These are phyloP conservation scores for Polyommatus iphigenia DNA, from an alignment of 2,888 invertebrate species.

Conservation along the genomic window DNA sequence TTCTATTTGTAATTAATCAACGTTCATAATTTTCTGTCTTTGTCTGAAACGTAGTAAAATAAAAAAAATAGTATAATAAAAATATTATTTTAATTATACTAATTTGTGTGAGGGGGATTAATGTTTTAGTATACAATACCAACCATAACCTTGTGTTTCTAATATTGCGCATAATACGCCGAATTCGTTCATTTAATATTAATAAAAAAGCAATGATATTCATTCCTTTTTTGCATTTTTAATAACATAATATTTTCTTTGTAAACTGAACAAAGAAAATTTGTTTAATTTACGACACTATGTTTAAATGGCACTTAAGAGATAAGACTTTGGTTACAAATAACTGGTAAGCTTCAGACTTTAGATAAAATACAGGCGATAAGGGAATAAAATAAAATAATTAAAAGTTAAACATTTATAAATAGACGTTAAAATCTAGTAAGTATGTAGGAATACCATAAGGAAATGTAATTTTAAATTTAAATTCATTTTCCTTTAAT, in stretches of 20 bases:
- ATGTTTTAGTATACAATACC: background rate
- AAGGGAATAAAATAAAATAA: background rate
- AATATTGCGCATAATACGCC: background rate
- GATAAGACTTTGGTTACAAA: background rate
- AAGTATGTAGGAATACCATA: no score
- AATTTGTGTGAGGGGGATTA: background rate
- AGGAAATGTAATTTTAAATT: no score
- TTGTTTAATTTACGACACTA: background rate
- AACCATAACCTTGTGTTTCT: background rate
- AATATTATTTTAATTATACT: no score
- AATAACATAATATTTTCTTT: background rate
- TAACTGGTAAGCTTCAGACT: background rate
- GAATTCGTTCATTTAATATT: background rate
- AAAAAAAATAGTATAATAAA: no score
- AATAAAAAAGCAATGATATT: slow-evolving; percentile 2
- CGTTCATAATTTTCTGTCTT: no score
- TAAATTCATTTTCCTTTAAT: background rate
- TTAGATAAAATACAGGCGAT: background rate
- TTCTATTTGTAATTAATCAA: no score
- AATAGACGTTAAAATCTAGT: background rate
- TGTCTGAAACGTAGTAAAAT: no score
- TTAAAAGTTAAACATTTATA: background rate
- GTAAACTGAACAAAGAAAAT: background rate
- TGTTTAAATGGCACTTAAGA: background rate
- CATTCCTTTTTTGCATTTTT: slow-evolving; percentile 2